phyloP scores from a whole-genome alignment of 1,140 invertebrate species.

The Xylocopa sonorina region DNA sequence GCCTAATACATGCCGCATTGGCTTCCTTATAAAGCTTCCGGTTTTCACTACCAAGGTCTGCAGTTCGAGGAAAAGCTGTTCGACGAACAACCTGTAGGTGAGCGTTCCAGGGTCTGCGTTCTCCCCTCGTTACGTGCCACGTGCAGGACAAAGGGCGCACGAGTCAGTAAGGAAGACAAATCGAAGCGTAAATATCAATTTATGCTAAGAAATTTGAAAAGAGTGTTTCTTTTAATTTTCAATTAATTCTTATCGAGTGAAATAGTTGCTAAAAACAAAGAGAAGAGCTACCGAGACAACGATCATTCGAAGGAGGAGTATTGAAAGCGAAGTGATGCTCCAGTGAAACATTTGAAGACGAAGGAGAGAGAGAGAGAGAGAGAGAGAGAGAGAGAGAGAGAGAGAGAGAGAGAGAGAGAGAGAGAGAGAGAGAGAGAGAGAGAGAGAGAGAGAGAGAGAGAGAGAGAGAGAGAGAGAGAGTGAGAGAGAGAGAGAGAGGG shows the following conservation, averaged over 20 bases:
- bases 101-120: too few relatives aligned
- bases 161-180: too few relatives aligned
- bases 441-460: neutral
- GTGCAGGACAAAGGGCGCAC: neutral
- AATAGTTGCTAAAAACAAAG: too few relatives aligned
- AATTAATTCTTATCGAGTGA: too few relatives aligned
- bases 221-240: too few relatives aligned
- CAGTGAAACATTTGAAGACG: too few relatives aligned
- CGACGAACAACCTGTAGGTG: too few relatives aligned
- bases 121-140: neutral
- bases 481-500: neutral
- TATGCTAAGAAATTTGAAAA: too few relatives aligned
- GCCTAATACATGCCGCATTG: constrained; percentile 64
- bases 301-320: too few relatives aligned
- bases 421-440: neutral
- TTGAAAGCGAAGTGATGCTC: too few relatives aligned
- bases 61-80: constrained; percentile 43
- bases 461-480: neutral
- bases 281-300: too few relatives aligned
- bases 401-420: neutral
- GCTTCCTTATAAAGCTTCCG: constrained; percentile 76
- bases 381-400: neutral
- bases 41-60: constrained; percentile 76
- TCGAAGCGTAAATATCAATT: too few relatives aligned
- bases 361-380: neutral